These are phyloP conservation scores for Eledona agricola DNA, from an alignment of 2,888 invertebrate genomes.

Conservation along the genomic window DNA sequence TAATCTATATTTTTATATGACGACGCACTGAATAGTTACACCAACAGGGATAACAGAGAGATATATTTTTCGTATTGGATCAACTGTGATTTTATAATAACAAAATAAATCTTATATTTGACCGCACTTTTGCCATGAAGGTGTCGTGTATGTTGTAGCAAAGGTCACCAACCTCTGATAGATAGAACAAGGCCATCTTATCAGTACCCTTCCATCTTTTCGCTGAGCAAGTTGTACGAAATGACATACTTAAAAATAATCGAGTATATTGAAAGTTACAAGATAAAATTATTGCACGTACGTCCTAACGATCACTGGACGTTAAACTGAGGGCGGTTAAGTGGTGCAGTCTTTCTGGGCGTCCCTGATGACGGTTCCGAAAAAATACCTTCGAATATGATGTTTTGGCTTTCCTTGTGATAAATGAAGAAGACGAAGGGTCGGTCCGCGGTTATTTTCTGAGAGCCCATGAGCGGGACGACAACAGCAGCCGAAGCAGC, in stretches of 20 bases:
- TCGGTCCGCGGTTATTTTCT: conserved; percentile 66
- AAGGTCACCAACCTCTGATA: conserved; percentile 27
- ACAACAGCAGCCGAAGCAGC: conserved; percentile 69
- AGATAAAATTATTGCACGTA: too few species aligned
- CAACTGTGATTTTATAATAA: conserved; percentile 37
- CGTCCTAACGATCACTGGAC: too few species aligned
- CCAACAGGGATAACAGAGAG: conserved; percentile 11
- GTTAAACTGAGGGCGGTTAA: background rate
- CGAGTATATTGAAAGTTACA: background rate
- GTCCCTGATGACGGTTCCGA: conserved; percentile 60
- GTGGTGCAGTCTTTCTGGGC: conserved; percentile 7
- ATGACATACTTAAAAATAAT: background rate
- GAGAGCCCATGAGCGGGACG: conserved; percentile 69
- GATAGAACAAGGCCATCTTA: conserved; percentile 18
- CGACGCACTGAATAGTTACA: conserved; percentile 21
- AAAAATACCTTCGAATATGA: conserved; percentile 73
- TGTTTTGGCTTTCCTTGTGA: conserved; percentile 65
- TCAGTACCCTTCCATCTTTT: background rate
- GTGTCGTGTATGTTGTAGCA: conserved; percentile 1
- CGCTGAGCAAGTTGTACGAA: background rate
- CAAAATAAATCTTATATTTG: conserved; percentile 27
- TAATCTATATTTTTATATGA: conserved; percentile 27
- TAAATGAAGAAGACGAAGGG: conserved; percentile 75
- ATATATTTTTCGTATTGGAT: conserved; percentile 34
- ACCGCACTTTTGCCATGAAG: conserved; percentile 8